Base-by-base conservation (phyloP, 2,888 invertebrate genomes). In the Rhodophaea formosa region DNA sequence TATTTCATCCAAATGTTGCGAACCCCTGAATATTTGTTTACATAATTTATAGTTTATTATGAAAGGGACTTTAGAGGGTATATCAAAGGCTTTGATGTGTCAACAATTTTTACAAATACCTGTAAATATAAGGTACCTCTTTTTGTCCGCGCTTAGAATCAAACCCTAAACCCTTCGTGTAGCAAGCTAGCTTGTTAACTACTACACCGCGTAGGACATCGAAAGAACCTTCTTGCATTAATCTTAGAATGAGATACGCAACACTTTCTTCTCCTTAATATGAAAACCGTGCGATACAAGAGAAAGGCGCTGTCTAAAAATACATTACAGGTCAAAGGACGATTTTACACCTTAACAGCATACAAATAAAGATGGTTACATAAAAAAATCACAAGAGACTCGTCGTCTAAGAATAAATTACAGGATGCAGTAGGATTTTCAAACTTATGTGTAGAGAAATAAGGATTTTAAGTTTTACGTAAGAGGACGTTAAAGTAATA, bases 201-300 rank as follows among this genome's bases (percentile, higher is more conserved):
- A n/a, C n/a, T n/a, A 23, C 23, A 23, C 23, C 35, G 8, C 10
- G 35, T 35, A 35, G 35, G 10, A 8, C 10, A 35, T 10, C 10
- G 8, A 3, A 35, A 2, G 10, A 35, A 10, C 35, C 12, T 35
- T 12, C 23, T 23, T 35, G 35, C 8, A 39, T 12, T 3, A 15
- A 49, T 49, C 32, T 8, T 1, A 49, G 15, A 8, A 16, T 35
- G 16, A 51, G 51, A 51, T 51, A 51, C 17, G 7, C 3, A 32
- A 53, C n/a, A 54, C 53, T 54, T 54, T 54, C 53, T 54, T 54
- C 53, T 54, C 10, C 32, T 54, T 54, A 45, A 44, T 54, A 54
- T 54, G 44, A 54, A 23, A 1, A 23, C 14, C 53, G 53, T 54
- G 51, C 16, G 35, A 35, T 47, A 6, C 49, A 35, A 35, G 51